These are phyloP conservation scores for Araneus ventricosus DNA, from an alignment of 1,140 invertebrate genomes.

Conservation along the genomic window DNA sequence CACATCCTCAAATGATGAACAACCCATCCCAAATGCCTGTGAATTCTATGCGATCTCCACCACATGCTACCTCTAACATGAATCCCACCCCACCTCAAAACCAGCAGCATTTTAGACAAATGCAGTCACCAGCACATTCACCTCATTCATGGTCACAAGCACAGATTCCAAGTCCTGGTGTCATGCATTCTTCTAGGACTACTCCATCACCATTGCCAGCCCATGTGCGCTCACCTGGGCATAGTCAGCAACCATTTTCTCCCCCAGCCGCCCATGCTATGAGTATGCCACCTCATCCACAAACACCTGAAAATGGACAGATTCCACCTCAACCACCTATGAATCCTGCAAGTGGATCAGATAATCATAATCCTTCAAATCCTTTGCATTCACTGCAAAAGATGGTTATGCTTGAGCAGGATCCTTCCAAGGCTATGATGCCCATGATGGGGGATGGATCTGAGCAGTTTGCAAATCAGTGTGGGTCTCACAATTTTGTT, in stretches of 20 bases:
- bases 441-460: slow-evolving; percentile 49
- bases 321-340: slow-evolving; percentile 13
- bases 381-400: slow-evolving; percentile 78
- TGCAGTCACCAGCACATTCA: slow-evolving; percentile 70
- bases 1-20: slow-evolving; percentile 71
- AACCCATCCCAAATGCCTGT: slow-evolving; percentile 62
- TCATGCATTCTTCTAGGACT: slow-evolving; percentile 77
- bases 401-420: slow-evolving; percentile 77
- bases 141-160: slow-evolving; percentile 76
- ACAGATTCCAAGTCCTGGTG: slow-evolving; percentile 76
- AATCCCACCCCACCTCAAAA: slow-evolving; percentile 57
- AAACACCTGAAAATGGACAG: slow-evolving; percentile 56
- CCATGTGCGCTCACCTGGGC: slow-evolving; percentile 76
- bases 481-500: slow-evolving; percentile 56
- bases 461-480: slow-evolving; percentile 65
- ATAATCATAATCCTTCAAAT: slow-evolving; percentile 71
- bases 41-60: slow-evolving; percentile 65
- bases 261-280: slow-evolving; percentile 61
- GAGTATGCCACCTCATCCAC: slow-evolving; percentile 62
- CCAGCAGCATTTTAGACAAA: slow-evolving; percentile 68
- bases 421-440: slow-evolving; percentile 52
- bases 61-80: slow-evolving; percentile 55
- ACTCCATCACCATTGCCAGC: slow-evolving; percentile 77
- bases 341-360: slow-evolving; percentile 3
- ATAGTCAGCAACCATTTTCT: slow-evolving; percentile 76